phyloP scores from a whole-genome alignment of 2,797 vertebrate species.

The Sebastolobus alascanus region DNA sequence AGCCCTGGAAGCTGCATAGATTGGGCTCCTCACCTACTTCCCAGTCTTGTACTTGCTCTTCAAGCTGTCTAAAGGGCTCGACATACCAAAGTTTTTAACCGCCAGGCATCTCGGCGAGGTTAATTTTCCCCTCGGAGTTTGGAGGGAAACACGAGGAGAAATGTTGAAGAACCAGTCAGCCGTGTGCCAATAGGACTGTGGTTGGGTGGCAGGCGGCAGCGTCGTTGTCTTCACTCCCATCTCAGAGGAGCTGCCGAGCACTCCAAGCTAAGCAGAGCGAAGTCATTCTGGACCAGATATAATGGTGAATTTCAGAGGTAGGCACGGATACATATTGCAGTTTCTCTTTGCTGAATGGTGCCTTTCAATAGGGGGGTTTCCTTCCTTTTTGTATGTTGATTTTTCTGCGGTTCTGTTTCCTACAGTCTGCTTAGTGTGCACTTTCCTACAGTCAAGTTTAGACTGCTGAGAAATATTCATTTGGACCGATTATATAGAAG shows the following conservation, averaged over 20 bases:
- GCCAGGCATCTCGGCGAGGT: slow-evolving; percentile 31
- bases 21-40: slow-evolving; percentile 53
- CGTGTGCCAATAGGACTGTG: slow-evolving; percentile 33
- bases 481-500: slow-evolving; percentile 34
- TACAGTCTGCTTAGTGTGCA: slow-evolving; percentile 49
- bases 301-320: slow-evolving; percentile 79
- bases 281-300: slow-evolving; percentile 49
- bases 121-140: slow-evolving; percentile 40
- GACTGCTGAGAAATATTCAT: slow-evolving; percentile 36
- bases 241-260: slow-evolving; percentile 44
- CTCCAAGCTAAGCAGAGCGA: slow-evolving; percentile 30
- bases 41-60: slow-evolving; percentile 28
- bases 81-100: slow-evolving; percentile 45
- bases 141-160: slow-evolving; percentile 53
- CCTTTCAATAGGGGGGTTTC: slow-evolving; percentile 15
- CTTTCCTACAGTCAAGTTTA: slow-evolving; percentile 45
- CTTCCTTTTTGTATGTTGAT: slow-evolving; percentile 34
- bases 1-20: slow-evolving; percentile 56
- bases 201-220: slow-evolving; percentile 45
- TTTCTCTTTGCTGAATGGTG: slow-evolving; percentile 42
- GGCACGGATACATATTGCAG: slow-evolving; percentile 40
- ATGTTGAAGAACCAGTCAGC: slow-evolving; percentile 80
- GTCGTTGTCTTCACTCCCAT: slow-evolving; percentile 42
- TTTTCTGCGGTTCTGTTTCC: slow-evolving; percentile 52
- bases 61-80: slow-evolving; percentile 20